phyloP scores from a whole-genome alignment of 2,797 vertebrate species.

The Pelochelys cantorii region DNA sequence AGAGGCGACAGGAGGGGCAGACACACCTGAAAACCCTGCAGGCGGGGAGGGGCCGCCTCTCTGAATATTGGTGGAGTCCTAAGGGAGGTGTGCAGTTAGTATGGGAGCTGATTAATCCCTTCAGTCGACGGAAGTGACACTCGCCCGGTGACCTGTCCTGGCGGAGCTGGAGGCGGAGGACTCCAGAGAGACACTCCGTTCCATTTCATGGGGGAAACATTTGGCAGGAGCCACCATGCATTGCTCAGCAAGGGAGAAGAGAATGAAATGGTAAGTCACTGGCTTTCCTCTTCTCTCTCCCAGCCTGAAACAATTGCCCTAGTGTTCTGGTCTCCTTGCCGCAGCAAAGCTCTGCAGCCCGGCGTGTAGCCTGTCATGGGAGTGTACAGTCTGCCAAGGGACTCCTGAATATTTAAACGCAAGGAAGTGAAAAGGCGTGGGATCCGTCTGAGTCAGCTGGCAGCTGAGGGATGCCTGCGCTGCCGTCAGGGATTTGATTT shows the following conservation, averaged over 20 bases:
- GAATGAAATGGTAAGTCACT: constrained; percentile 83
- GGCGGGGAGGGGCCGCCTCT: constrained; percentile 76
- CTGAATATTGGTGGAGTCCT: constrained; percentile 65
- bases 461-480: not conserved
- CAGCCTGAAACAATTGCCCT: constrained; percentile 16
- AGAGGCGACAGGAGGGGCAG: constrained; percentile 42
- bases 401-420: not conserved
- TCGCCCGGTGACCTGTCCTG: constrained; percentile 27
- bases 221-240: constrained; percentile 71
- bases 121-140: constrained; percentile 19
- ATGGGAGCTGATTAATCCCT: constrained; percentile 61
- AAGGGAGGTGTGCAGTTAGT: constrained; percentile 75
- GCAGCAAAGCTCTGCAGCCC: not conserved
- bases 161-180: not conserved
- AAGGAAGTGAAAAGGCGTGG: not conserved
- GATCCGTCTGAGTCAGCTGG: not conserved
- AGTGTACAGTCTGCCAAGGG: not conserved
- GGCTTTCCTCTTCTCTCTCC: constrained; percentile 8
- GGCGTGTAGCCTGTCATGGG: not conserved
- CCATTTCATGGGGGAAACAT: constrained; percentile 68
- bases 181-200: constrained; percentile 41
- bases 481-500: not conserved
- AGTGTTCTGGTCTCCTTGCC: not conserved
- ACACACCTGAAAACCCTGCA: constrained; percentile 55
- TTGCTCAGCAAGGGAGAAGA: constrained; percentile 83